Conservation (phyloP, 2,797 vertebrate genomes). For the Jordanella pulchra region DNA sequence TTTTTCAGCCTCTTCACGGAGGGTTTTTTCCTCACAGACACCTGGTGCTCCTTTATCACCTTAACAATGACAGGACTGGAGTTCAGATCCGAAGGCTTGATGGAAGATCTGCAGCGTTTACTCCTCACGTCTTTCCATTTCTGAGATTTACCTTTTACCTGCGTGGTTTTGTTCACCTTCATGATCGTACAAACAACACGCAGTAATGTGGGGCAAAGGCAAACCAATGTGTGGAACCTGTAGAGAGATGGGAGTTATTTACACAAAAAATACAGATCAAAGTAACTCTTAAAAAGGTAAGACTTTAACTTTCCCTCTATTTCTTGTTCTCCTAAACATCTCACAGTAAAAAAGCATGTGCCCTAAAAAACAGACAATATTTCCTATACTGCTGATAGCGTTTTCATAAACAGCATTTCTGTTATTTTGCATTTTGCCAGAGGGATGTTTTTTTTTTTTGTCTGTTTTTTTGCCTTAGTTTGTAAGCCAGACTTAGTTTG, state of each 20-base stretch:
- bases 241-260: background rate
- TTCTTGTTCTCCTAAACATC: too few species aligned
- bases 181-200: conserved; percentile 52
- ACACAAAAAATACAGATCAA: background rate
- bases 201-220: conserved; percentile 14
- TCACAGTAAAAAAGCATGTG: too few species aligned
- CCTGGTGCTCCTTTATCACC: conserved; percentile 59
- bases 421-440: too few species aligned
- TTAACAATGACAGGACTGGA: conserved; percentile 54
- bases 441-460: too few species aligned
- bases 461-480: too few species aligned
- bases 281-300: background rate
- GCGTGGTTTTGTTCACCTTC: conserved; percentile 77
- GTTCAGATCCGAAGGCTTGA: conserved; percentile 41
- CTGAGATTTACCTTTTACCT: conserved; percentile 57
- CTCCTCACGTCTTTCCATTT: conserved; percentile 73
- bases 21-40: conserved; percentile 64
- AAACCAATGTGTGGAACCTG: conserved; percentile 31
- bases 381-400: too few species aligned
- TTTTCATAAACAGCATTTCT: too few species aligned
- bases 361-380: too few species aligned
- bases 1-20: conserved; percentile 75
- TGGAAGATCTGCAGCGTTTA: conserved; percentile 57
- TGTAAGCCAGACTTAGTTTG: too few species aligned
- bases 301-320: too few species aligned